These are phyloP conservation scores for Orius insidiosus DNA, from an alignment of 1,140 invertebrate genomes.

Conservation along the genomic window DNA sequence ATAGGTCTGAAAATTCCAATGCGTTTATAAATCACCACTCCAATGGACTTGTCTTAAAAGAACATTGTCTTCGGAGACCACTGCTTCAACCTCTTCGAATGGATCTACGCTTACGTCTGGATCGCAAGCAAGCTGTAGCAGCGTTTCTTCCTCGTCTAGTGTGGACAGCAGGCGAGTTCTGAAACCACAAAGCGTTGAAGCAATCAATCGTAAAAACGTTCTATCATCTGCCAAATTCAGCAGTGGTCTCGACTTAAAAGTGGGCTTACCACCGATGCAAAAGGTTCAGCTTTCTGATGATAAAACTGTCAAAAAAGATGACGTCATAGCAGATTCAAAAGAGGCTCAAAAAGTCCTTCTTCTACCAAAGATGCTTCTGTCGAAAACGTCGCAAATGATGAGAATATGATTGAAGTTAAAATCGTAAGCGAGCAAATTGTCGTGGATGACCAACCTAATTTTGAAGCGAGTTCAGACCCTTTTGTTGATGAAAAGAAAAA, in stretches of 20 bases:
- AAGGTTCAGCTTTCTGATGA: no score
- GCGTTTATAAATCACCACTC: no score
- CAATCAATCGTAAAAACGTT: conserved; percentile 71
- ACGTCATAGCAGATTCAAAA: no score
- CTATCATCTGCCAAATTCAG: conserved; percentile 68
- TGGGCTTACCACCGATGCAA: conserved; percentile 47
- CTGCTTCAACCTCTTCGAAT: conserved; percentile 36
- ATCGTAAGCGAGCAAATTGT: background rate
- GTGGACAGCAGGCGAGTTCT: conserved; percentile 40
- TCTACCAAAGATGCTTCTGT: background rate
- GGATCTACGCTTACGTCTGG: conserved; percentile 41
- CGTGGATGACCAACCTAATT: background rate
- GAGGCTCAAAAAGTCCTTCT: no score
- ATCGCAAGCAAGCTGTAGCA: conserved; percentile 41
- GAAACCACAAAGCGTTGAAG: conserved; percentile 58
- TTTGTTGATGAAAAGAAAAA: no score
- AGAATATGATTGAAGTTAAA: no score
- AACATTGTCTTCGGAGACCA: conserved; percentile 42
- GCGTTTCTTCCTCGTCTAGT: conserved; percentile 29
- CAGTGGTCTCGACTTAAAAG: conserved; percentile 49
- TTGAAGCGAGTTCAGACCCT: no score
- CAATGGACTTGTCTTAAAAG: conserved; percentile 31
- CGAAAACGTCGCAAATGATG: no score
- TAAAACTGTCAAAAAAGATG: conserved; percentile 8
- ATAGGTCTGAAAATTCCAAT: conserved; percentile 20